Percentiles rank a stretch among this genome's conserved stretches.
These are phyloP conservation scores for Chascanopsetta lugubris DNA, from an alignment of 2,113 vertebrate genomes.

Conservation along the genomic window DNA sequence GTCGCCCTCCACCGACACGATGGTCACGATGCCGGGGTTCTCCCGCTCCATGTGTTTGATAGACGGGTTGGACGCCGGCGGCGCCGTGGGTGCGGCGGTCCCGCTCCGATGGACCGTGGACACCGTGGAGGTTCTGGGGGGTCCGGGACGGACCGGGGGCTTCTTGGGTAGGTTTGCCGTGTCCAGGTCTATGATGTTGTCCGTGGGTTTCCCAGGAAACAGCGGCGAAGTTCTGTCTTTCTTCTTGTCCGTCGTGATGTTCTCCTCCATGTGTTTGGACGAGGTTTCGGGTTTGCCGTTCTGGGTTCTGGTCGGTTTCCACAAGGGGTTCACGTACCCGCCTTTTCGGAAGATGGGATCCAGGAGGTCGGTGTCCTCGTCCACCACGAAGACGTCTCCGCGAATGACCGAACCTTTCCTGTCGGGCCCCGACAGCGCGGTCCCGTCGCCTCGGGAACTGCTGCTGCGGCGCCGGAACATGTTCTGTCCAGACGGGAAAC, in stretches of 20 bases:
- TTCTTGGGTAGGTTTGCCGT: slow-evolving; percentile 43
- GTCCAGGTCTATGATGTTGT: slow-evolving; percentile 70
- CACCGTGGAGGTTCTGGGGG: slow-evolving; percentile 27
- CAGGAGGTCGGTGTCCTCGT: slow-evolving; percentile 80
- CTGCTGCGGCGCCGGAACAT: slow-evolving; percentile 35
- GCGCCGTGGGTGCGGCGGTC: slow-evolving; percentile 25
- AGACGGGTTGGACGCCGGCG: background rate
- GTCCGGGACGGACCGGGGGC: slow-evolving; percentile 36
- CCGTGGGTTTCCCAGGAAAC: slow-evolving; percentile 64
- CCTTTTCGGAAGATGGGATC: slow-evolving; percentile 65
- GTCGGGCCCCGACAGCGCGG: slow-evolving; percentile 56
- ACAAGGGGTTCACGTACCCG: slow-evolving; percentile 45
- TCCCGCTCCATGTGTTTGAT: slow-evolving; percentile 17
- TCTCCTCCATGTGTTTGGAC: slow-evolving; percentile 78
- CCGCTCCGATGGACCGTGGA: slow-evolving; percentile 15
- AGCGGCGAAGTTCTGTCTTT: background rate
- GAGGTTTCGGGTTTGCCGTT: slow-evolving; percentile 76
- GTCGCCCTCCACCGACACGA: slow-evolving; percentile 37
- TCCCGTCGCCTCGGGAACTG: slow-evolving; percentile 73
- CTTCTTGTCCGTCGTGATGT: slow-evolving; percentile 81
- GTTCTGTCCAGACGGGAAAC: slow-evolving; percentile 48
- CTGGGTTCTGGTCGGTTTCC: slow-evolving; percentile 56
- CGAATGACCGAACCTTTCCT: slow-evolving; percentile 58
- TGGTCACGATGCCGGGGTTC: slow-evolving; percentile 22
- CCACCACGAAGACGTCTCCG: slow-evolving; percentile 77